Percentiles rank a stretch among this genome's conserved stretches.
Evolutionary conservation across 2,797 vertebrate genomes (phyloP).

Genomic region (Premnoplex brunnescens): DNA sequence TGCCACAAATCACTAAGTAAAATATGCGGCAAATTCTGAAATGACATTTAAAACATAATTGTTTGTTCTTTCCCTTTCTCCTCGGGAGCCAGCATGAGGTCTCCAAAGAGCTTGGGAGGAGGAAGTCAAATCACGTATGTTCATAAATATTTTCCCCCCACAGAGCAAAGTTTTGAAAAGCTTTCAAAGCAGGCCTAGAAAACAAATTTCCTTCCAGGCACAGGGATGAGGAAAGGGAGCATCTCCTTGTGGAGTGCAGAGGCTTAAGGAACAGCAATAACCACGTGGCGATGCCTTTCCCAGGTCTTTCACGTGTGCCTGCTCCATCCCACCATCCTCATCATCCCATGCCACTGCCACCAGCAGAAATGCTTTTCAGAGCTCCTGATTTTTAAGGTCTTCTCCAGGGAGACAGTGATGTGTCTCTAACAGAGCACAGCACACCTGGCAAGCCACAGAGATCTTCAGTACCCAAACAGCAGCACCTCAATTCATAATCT

Average conservation of each 20-base stretch:
- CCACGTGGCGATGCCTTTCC: neutral
- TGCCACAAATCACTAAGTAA: slow-evolving; percentile 3
- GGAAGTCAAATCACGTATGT: neutral
- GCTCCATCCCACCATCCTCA: neutral
- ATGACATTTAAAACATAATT: slow-evolving; percentile 29
- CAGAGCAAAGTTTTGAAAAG: neutral
- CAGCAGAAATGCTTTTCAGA: neutral
- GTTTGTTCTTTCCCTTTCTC: slow-evolving; percentile 33
- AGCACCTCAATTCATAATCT: slow-evolving; percentile 12
- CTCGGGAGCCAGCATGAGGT: neutral
- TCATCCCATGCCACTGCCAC: neutral
- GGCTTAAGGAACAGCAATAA: neutral
- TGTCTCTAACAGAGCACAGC: neutral
- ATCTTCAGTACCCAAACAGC: neutral
- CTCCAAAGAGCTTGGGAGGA: slow-evolving; percentile 18
- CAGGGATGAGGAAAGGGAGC: neutral
- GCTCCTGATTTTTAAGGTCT: neutral
- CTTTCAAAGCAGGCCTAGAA: slow-evolving; percentile 1
- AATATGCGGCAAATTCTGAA: slow-evolving; percentile 22
- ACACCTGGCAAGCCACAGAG: neutral
- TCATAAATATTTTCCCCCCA: neutral
- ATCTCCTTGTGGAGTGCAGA: neutral
- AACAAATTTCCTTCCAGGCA: neutral
- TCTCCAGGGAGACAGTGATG: neutral
- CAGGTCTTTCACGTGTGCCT: neutral